phyloP scores from a whole-genome alignment of 1,140 invertebrate species.

The Nephila pilipes region DNA sequence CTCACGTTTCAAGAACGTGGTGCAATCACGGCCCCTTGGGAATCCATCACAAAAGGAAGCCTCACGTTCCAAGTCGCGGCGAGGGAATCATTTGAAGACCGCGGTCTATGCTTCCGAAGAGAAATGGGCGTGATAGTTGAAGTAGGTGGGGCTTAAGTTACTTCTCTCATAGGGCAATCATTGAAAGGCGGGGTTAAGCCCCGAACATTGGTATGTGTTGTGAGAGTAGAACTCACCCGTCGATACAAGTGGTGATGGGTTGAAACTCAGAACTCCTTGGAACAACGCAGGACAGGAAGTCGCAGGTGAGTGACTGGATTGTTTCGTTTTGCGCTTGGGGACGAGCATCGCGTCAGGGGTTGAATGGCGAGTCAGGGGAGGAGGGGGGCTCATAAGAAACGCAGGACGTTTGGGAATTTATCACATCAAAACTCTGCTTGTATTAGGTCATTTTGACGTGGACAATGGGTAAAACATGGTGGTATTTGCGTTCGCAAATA shows the following conservation, averaged over 20 bases:
- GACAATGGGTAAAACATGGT: not conserved
- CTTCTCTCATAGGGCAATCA: slow-evolving; percentile 59
- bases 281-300: slow-evolving; percentile 49
- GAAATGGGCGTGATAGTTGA: not conserved
- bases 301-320: slow-evolving; percentile 64
- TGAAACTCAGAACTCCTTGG: slow-evolving; percentile 21
- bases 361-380: not conserved
- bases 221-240: slow-evolving; percentile 19
- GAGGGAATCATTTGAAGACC: slow-evolving; percentile 56
- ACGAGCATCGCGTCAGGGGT: slow-evolving; percentile 1
- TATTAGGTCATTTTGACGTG: not conserved
- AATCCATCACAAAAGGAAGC: slow-evolving; percentile 48
- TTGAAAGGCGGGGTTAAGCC: slow-evolving; percentile 17
- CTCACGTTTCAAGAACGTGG: not conserved
- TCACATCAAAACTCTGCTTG: not conserved
- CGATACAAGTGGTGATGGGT: slow-evolving; percentile 52
- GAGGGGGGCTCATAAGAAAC: not conserved
- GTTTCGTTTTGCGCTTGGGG: slow-evolving; percentile 57
- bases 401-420: not conserved
- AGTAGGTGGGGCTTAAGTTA: slow-evolving; percentile 35
- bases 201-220: slow-evolving; percentile 25
- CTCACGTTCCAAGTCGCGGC: slow-evolving; percentile 24
- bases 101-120: slow-evolving; percentile 53
- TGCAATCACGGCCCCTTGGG: slow-evolving; percentile 9
- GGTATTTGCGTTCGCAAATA: no score